Percentiles rank a stretch among this genome's conserved stretches.
Evolutionary conservation across 2,888 invertebrate species (phyloP).

Genomic region (Pandemis corylana): DNA sequence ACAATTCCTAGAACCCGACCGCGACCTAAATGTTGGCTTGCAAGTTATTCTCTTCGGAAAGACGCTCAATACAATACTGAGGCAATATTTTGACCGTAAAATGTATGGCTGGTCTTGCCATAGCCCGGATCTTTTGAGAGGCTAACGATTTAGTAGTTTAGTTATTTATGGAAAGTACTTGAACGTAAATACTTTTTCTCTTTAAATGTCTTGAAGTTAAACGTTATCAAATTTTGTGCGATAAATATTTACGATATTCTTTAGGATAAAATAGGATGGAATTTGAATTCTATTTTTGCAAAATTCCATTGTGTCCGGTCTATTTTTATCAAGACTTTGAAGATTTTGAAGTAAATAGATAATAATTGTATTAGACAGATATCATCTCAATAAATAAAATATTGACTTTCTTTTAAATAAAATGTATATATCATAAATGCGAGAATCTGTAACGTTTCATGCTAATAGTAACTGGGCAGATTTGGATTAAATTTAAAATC

Average conservation of each 20-base stretch:
- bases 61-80: not conserved
- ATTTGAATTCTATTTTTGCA: no score
- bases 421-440: no score
- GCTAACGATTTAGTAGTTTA: not conserved
- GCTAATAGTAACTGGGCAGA: no score
- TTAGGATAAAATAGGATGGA: not conserved
- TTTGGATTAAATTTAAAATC: no score
- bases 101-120: not conserved
- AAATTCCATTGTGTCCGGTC: no score
- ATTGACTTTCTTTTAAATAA: no score
- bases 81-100: not conserved
- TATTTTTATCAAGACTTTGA: no score
- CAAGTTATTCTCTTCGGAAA: slow-evolving; percentile 5
- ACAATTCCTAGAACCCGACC: slow-evolving; percentile 15
- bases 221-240: not conserved
- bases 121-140: not conserved
- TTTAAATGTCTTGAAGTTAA: not conserved
- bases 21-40: slow-evolving; percentile 9
- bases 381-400: no score
- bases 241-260: not conserved
- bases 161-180: not conserved
- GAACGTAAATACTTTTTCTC: not conserved
- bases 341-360: no score
- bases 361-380: no score
- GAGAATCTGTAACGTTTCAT: no score